A percentile compares a stretch with the other conserved stretches of the same genome.
Evolutionary conservation across 2,888 invertebrate genomes (phyloP).

Genomic region (Biston betularia): DNA sequence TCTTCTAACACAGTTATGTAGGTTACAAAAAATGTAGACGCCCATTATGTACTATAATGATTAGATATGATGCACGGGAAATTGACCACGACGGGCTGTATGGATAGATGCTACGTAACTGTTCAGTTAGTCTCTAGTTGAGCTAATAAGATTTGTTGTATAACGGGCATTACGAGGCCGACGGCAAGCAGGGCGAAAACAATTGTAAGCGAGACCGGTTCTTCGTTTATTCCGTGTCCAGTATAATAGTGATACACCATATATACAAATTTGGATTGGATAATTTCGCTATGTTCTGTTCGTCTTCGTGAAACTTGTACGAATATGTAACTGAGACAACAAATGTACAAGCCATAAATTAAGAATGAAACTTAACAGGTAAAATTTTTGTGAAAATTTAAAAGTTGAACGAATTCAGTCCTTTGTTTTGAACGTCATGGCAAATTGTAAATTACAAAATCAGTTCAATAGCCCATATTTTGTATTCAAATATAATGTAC

Average conservation of each 20-base stretch:
- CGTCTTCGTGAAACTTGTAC: neutral
- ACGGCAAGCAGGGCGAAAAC: conserved; percentile 69
- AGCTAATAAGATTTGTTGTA: conserved; percentile 76
- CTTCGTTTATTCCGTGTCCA: conserved; percentile 48
- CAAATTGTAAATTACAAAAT: conserved; percentile 54
- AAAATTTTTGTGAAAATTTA: conserved; percentile 11
- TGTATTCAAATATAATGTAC: conserved; percentile 55
- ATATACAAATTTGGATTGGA: neutral
- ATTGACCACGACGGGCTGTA: conserved; percentile 59
- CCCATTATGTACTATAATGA: conserved; percentile 50
- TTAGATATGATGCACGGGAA: conserved; percentile 60
- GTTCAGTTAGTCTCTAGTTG: conserved; percentile 58
- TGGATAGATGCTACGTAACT: conserved; percentile 64
- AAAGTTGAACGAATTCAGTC: conserved; percentile 35
- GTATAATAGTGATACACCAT: conserved; percentile 1
- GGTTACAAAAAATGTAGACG: conserved; percentile 40
- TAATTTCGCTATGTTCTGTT: neutral
- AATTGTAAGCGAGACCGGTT: conserved; percentile 71
- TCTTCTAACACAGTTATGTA: conserved; percentile 38
- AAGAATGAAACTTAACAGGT: neutral
- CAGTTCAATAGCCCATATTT: conserved; percentile 60
- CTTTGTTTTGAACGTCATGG: conserved; percentile 52
- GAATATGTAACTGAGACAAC: neutral
- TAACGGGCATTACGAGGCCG: conserved; percentile 70
- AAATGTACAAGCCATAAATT: conserved; percentile 2